Base-by-base conservation (phyloP, 1,140 invertebrate species). In the Drosophila auraria region DNA sequence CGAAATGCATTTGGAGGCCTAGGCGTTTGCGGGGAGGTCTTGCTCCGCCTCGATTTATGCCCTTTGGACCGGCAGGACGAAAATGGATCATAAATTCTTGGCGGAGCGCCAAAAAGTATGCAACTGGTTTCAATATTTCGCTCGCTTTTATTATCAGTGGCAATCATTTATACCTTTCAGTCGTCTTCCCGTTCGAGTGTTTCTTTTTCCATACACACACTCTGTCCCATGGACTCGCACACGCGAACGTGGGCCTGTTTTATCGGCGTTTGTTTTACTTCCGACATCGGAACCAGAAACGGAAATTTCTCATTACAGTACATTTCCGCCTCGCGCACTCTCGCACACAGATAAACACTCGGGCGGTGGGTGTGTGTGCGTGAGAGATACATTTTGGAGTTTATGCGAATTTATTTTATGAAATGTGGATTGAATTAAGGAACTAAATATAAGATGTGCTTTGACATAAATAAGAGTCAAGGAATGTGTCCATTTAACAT, bases 281-380 rank as follows among this genome's bases (percentile, higher is more conserved):
- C 84, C 84, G 84, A 90, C 82, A 79, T 60, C 84, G 84, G 84
- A 89, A 89, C 86, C 84, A 89, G 84, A 90, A 89, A 75, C 84
- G 84, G 84, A 89, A 89, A 89, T 89, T 89, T 89, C 84, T 89
- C 84, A 90, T 89, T 89, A 90, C 86, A 82, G 81, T 89, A 89
- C 84, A 89, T 89, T 89, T 89, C 84, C 84, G 84, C 68, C 33
- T 79, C 86, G 66, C 73, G 53, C 50, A 63, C 77, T 56, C 56
- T 50, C 57, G 59, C 42, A 44, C 69, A 61, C 57, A 56, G 17
- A 53, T 64, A 70, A 70, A 44, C 62, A 70, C 20, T 62, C 23
- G 33, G 20, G n/a, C 17, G 33, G 27, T n/a, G 25, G 7, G 25
- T 17, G 3, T 25, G 47, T 53, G 60, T 30, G 63, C n/a, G 14